A percentile compares a stretch with the other conserved stretches of the same genome.
Conservation (phyloP, 2,888 invertebrate genomes). For the Peribatodes rhomboidaria region DNA sequence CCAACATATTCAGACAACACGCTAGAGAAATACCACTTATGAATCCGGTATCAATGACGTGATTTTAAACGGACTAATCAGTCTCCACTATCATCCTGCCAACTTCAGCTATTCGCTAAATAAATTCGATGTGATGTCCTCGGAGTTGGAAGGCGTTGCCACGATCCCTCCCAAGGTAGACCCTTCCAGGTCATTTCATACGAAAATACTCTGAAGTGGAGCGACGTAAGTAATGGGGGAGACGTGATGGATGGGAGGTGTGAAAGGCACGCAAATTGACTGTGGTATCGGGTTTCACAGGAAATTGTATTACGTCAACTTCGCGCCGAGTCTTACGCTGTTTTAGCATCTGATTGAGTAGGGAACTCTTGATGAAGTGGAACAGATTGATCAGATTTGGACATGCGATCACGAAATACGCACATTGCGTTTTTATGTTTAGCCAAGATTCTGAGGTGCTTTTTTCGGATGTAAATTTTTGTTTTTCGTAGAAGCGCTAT, state of each 20-base stretch:
- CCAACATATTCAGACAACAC: too few relatives aligned
- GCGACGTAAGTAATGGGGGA: slow-evolving; percentile 2
- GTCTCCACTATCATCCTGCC: too few relatives aligned
- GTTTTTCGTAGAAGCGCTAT: too few relatives aligned
- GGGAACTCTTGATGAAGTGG: neutral
- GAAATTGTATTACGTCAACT: slow-evolving; percentile 7
- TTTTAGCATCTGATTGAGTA: neutral
- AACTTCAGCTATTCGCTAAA: too few relatives aligned
- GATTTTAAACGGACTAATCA: too few relatives aligned
- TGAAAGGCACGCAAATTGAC: slow-evolving; percentile 8
- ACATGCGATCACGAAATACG: neutral
- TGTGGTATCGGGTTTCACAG: neutral
- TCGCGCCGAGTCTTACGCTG: neutral
- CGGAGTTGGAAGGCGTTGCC: neutral
- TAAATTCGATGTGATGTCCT: too few relatives aligned
- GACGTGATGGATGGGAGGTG: slow-evolving; percentile 14
- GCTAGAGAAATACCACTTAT: too few relatives aligned
- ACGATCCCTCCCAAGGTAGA: neutral
- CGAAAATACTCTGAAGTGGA: slow-evolving; percentile 13
- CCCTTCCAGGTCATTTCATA: slow-evolving; percentile 26
- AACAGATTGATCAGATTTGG: neutral
- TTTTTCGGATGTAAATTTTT: too few relatives aligned
- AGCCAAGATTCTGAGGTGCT: too few relatives aligned
- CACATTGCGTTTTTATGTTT: too few relatives aligned
- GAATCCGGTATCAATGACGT: too few relatives aligned